Evolutionary conservation across 2,888 invertebrate species (phyloP).

Genomic region (Diloba caeruleocephala): DNA sequence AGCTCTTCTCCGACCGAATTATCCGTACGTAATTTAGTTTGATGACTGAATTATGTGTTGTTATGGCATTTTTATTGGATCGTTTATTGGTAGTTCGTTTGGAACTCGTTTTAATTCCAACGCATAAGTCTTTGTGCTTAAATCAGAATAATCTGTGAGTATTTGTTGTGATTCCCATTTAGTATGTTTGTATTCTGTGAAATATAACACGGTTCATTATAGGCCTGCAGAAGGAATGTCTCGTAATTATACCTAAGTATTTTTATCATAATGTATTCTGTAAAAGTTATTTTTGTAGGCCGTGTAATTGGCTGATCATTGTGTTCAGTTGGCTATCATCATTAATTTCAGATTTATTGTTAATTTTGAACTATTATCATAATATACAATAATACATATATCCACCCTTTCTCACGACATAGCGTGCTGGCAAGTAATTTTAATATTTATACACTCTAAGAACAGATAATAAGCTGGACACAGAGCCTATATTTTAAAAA

Average conservation of each 20-base stretch:
- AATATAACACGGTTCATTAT: slow-evolving; percentile 36
- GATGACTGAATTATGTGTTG: slow-evolving; percentile 59
- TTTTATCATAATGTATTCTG: slow-evolving; percentile 40
- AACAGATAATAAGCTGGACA: slow-evolving; percentile 53
- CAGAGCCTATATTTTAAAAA: slow-evolving; percentile 57
- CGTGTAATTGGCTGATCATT: slow-evolving; percentile 38
- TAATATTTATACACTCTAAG: slow-evolving; percentile 55
- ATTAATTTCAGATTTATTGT: slow-evolving; percentile 36
- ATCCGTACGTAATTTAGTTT: slow-evolving; percentile 55
- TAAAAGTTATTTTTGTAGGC: slow-evolving; percentile 38
- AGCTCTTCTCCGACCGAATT: slow-evolving; percentile 55
- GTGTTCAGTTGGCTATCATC: slow-evolving; percentile 33
- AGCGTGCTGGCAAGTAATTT: slow-evolving; percentile 42
- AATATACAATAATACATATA: no score
- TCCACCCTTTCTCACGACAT: slow-evolving; percentile 48
- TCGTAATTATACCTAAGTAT: slow-evolving; percentile 44
- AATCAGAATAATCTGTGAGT: slow-evolving; percentile 19
- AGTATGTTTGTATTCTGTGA: slow-evolving; percentile 40
- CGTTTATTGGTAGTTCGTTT: slow-evolving; percentile 53
- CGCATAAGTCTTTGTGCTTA: slow-evolving; percentile 38
- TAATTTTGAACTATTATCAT: slow-evolving; percentile 39
- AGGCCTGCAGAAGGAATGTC: slow-evolving; percentile 20
- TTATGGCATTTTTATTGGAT: slow-evolving; percentile 59
- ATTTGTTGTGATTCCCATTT: slow-evolving; percentile 49
- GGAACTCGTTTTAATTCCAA: slow-evolving; percentile 45